A percentile compares a stretch with the other conserved stretches of the same genome.
Conservation (phyloP, 1,140 invertebrate species). For the Brachionus sp. region DNA sequence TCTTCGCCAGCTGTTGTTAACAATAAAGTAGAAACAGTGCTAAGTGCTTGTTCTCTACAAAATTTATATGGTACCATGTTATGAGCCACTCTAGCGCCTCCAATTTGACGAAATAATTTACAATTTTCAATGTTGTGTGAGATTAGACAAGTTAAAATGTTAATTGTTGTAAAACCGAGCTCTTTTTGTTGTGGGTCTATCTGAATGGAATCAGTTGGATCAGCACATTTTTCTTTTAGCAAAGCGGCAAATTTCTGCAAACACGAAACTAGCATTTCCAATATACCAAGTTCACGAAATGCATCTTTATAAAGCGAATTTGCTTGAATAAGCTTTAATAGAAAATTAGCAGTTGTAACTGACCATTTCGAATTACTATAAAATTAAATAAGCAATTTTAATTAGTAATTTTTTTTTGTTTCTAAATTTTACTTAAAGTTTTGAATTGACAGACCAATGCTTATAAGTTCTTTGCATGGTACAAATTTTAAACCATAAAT, state of each 20-base stretch:
- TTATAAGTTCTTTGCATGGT: conserved; percentile 96
- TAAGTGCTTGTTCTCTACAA: conserved; percentile 74
- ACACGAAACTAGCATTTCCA: conserved; percentile 94
- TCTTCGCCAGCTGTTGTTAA: conserved; percentile 86
- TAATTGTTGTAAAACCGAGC: conserved; percentile 78
- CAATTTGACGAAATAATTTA: conserved; percentile 80
- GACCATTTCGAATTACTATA: conserved; percentile 66
- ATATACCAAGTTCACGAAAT: conserved; percentile 90
- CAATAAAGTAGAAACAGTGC: conserved; percentile 75
- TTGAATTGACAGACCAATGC: conserved; percentile 75
- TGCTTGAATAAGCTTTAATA: conserved; percentile 77
- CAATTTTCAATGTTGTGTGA: conserved; percentile 78
- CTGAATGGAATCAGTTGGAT: conserved; percentile 48
- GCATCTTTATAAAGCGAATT: conserved; percentile 94
- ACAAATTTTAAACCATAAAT: conserved; percentile 96
- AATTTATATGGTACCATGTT: conserved; percentile 79
- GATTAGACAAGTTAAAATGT: conserved; percentile 76
- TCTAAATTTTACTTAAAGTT: conserved; percentile 49
- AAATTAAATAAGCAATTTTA: background rate
- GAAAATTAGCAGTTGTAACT: conserved; percentile 80
- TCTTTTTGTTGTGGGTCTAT: conserved; percentile 62
- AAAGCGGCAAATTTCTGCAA: conserved; percentile 77
- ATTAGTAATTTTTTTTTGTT: background rate
- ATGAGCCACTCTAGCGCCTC: conserved; percentile 82
- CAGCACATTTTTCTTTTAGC: conserved; percentile 68